Evolutionary conservation across 2,888 invertebrate genomes (phyloP).

Genomic region (Nysson spinosus): DNA sequence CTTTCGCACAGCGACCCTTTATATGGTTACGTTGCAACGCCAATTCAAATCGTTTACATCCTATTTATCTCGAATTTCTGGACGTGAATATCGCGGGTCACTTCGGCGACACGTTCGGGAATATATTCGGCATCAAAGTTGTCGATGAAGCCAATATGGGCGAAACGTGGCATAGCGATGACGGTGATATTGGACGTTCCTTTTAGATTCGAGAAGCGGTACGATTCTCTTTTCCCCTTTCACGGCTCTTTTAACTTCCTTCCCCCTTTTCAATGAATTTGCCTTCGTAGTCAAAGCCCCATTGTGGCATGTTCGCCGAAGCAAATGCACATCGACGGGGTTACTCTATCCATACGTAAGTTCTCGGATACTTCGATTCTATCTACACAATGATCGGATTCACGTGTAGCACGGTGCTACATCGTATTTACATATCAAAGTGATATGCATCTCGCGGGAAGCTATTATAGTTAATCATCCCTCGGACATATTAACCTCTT

Average conservation of each 20-base stretch:
- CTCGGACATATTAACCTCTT: too few relatives aligned
- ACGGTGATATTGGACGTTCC: slow-evolving; percentile 75
- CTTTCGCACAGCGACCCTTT: too few relatives aligned
- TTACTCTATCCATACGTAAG: slow-evolving; percentile 44
- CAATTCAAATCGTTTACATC: too few relatives aligned
- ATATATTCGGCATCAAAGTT: slow-evolving; percentile 41
- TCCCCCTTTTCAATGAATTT: slow-evolving; percentile 48
- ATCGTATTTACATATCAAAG: slow-evolving; percentile 77
- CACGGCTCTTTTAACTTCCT: slow-evolving; percentile 9
- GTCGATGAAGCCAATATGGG: slow-evolving; percentile 72
- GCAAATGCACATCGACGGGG: slow-evolving; percentile 73
- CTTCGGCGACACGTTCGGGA: slow-evolving; percentile 5
- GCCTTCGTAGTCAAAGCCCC: slow-evolving; percentile 69
- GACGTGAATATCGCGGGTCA: background rate
- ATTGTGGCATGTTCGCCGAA: slow-evolving; percentile 75
- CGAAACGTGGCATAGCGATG: slow-evolving; percentile 68
- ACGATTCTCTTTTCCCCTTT: slow-evolving; percentile 24
- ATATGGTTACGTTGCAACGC: too few relatives aligned
- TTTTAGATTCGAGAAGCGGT: slow-evolving; percentile 47
- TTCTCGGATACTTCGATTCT: slow-evolving; percentile 34
- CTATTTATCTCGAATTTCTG: too few relatives aligned
- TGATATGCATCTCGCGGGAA: slow-evolving; percentile 62
- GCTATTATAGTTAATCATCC: too few relatives aligned
- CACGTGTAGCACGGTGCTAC: slow-evolving; percentile 37
- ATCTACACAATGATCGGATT: slow-evolving; percentile 11